These are phyloP conservation scores for Cantharis rustica DNA, from an alignment of 2,888 invertebrate genomes.

Conservation along the genomic window DNA sequence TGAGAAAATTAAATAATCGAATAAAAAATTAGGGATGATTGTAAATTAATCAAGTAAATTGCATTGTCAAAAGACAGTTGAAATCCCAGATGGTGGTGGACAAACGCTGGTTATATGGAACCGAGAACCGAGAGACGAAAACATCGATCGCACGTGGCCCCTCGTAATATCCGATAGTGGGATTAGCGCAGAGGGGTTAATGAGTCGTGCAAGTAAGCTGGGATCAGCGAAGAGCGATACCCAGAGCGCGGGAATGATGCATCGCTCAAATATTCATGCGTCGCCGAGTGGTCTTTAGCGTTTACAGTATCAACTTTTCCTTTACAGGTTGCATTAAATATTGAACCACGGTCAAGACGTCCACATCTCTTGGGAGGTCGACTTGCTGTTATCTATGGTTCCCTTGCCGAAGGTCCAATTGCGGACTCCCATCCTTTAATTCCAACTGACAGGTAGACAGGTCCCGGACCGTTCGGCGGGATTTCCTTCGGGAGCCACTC, in stretches of 20 bases:
- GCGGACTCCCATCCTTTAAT: constrained; percentile 61
- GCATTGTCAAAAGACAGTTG: constrained; percentile 26
- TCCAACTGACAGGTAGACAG: constrained; percentile 62
- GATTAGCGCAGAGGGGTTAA: constrained; percentile 59
- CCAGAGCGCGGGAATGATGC: constrained; percentile 48
- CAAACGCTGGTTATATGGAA: constrained; percentile 25
- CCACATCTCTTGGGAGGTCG: constrained; percentile 46
- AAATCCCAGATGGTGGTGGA: constrained; percentile 35
- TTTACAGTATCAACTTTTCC: constrained; percentile 44
- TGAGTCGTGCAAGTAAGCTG: constrained; percentile 60
- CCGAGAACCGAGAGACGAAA: constrained; percentile 20
- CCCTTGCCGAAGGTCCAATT: constrained; percentile 48
- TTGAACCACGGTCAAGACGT: constrained; percentile 51
- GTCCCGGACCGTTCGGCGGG: constrained; percentile 47
- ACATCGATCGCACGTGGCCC: constrained; percentile 37
- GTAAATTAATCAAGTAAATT: constrained; percentile 27
- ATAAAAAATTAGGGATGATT: constrained; percentile 6
- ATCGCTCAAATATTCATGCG: constrained; percentile 55
- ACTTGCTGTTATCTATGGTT: constrained; percentile 53
- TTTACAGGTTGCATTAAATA: constrained; percentile 51
- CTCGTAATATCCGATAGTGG: constrained; percentile 55
- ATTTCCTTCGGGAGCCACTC: constrained; percentile 53
- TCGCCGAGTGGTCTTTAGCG: constrained; percentile 45
- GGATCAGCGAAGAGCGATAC: constrained; percentile 57
- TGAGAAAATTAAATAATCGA: background rate